Evolutionary conservation across 1,140 invertebrate genomes (phyloP).

Genomic region (Trichonephila inaurata): DNA sequence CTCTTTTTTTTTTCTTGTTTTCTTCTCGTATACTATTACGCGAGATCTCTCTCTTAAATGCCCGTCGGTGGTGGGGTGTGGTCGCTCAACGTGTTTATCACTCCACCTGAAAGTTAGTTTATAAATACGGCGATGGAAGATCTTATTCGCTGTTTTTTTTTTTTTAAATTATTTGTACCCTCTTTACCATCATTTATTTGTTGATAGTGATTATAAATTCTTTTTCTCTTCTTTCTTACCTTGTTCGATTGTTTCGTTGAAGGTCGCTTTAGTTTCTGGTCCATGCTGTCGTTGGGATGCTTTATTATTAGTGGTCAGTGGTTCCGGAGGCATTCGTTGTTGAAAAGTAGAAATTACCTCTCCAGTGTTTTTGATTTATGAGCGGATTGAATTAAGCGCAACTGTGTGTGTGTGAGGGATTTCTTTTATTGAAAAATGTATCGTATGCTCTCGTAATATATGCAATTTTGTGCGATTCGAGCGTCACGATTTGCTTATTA

Average conservation of each 20-base stretch:
- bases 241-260: neutral
- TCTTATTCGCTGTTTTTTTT: neutral
- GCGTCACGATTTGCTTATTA: neutral
- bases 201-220: neutral
- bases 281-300: neutral
- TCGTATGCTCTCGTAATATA: neutral
- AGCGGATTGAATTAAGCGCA: neutral
- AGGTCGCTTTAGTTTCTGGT: neutral
- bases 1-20: neutral
- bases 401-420: neutral
- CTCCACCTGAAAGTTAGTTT: neutral
- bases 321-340: neutral
- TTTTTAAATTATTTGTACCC: neutral
- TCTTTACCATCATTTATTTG: conserved; percentile 1
- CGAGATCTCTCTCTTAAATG: conserved; percentile 1
- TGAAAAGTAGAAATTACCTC: neutral
- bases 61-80: neutral
- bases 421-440: conserved; percentile 23
- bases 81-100: conserved; percentile 1
- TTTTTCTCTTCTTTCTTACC: neutral
- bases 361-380: neutral
- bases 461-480: neutral
- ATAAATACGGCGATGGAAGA: neutral
- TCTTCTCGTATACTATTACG: conserved; percentile 1
- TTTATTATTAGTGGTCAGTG: neutral